phyloP scores from a whole-genome alignment of 2,113 vertebrate species.

The Mirounga angustirostris region DNA sequence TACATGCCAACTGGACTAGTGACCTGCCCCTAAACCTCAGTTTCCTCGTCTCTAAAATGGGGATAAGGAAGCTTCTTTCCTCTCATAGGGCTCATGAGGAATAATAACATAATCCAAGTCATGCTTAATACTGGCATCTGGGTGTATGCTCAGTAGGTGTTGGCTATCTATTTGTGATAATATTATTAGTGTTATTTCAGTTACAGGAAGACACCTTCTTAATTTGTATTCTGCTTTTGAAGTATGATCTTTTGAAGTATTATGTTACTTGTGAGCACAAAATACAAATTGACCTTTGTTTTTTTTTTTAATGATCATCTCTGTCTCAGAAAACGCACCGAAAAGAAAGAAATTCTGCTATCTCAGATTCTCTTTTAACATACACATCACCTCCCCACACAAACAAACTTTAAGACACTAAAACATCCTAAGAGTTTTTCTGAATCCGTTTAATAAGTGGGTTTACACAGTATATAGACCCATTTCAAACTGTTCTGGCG shows the following conservation, averaged over 20 bases:
- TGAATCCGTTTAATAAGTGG: neutral
- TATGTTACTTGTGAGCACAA: neutral
- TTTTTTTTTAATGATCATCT: neutral
- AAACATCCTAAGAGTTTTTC: neutral
- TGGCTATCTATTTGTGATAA: neutral
- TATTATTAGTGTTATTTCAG: neutral
- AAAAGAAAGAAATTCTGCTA: neutral
- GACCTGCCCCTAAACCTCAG: neutral
- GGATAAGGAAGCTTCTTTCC: neutral
- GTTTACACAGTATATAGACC: neutral
- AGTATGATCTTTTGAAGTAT: neutral
- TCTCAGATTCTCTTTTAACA: neutral
- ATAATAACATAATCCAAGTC: neutral
- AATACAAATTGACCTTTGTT: neutral
- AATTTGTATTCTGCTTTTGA: neutral
- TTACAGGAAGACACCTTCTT: neutral
- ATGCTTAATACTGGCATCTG: neutral
- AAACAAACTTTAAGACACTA: neutral
- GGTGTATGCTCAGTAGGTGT: neutral
- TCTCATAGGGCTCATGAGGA: neutral
- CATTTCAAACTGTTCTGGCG: neutral
- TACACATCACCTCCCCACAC: neutral
- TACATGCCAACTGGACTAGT: neutral
- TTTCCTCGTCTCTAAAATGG: neutral
- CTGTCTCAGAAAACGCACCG: neutral